These are phyloP conservation scores for Glossophaga mutica DNA, from an alignment of 2,797 vertebrate species.

Conservation along the genomic window DNA sequence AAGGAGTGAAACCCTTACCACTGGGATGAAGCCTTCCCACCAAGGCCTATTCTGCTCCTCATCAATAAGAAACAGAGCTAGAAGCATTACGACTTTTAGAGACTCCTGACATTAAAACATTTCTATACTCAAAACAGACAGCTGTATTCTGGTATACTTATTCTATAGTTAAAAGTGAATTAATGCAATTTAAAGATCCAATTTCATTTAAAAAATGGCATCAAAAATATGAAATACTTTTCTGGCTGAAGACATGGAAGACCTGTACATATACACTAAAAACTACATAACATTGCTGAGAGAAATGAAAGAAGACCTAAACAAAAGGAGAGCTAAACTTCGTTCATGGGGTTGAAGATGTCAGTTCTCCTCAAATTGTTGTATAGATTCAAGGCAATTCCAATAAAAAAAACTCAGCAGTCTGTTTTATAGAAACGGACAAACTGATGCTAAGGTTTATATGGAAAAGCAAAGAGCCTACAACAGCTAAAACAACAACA, in stretches of 20 bases:
- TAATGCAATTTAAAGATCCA: conserved; percentile 40
- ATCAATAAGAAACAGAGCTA: conserved; percentile 27
- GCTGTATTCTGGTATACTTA: conserved; percentile 24
- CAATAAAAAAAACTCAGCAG: neutral
- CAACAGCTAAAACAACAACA: neutral
- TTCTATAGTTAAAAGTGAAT: conserved; percentile 64
- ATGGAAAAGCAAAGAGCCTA: neutral
- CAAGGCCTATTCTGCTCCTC: conserved; percentile 42
- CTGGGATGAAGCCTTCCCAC: conserved; percentile 54
- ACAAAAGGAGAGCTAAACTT: conserved; percentile 2
- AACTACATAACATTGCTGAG: neutral
- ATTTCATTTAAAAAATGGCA: conserved; percentile 59
- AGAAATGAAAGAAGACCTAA: neutral
- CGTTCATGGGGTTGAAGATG: neutral
- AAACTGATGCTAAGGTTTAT: neutral
- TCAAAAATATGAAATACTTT: neutral
- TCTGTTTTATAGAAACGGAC: conserved; percentile 26
- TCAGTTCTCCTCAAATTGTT: neutral
- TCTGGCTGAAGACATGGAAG: neutral
- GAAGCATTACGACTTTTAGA: conserved; percentile 51
- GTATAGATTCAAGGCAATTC: neutral
- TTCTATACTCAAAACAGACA: conserved; percentile 55
- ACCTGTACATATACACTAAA: neutral
- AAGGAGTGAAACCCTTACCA: conserved; percentile 41
- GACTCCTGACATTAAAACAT: conserved; percentile 60